phyloP scores from a whole-genome alignment of 2,797 vertebrate species.

The Corythornis leucogaster region DNA sequence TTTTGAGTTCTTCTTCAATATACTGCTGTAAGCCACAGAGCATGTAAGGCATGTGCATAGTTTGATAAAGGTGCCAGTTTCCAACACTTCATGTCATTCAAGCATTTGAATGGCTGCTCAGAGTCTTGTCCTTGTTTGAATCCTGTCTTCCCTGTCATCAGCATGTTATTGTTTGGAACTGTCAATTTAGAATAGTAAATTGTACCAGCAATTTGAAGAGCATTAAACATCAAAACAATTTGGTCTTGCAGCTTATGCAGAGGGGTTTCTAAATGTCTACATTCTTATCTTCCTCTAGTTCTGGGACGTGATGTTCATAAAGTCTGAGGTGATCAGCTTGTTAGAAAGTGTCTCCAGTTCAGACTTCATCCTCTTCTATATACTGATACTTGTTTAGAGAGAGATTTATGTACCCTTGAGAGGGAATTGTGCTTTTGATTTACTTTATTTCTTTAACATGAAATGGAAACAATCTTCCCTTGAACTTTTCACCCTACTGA shows the following conservation, averaged over 20 bases:
- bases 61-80: not conserved
- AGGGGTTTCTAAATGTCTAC: not conserved
- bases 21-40: not conserved
- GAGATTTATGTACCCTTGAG: not conserved
- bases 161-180: not conserved
- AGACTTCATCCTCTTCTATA: not conserved
- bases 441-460: slow-evolving; percentile 16
- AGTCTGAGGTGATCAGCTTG: fast-evolving
- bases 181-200: not conserved
- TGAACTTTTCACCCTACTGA: not conserved
- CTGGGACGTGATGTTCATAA: not conserved
- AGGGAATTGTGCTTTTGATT: not conserved
- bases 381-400: not conserved
- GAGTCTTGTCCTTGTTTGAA: not conserved
- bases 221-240: not conserved
- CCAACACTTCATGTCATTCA: not conserved
- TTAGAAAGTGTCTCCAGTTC: not conserved
- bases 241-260: not conserved
- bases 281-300: not conserved
- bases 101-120: not conserved
- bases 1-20: not conserved
- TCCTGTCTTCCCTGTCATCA: not conserved
- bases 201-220: not conserved
- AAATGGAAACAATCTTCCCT: not conserved
- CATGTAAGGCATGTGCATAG: fast-evolving